Evolutionary conservation across 2,888 invertebrate species (phyloP), one percentile per base, ranked within the genome.

Genomic region (Thalpophila matura): DNA sequence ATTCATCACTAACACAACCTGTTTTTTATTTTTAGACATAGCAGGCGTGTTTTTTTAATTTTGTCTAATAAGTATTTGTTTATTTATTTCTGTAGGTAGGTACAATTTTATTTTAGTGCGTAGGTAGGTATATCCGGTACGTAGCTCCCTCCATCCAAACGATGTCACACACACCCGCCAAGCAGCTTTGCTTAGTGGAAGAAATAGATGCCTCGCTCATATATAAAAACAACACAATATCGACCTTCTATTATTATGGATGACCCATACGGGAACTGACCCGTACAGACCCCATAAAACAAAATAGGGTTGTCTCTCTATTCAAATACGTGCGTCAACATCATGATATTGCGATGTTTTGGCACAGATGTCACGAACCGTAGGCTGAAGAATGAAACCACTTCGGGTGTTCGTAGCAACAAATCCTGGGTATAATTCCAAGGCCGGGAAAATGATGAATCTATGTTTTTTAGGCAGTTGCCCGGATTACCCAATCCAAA

Each of bases 271-370:
- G n/a, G 26, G 10, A 24, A 33, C 54, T 42, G 54, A 47, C 35
- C 46, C 40, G 0, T 1, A 9, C 63, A 63, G 63, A 50, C 56
- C 43, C 24, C 37, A 67, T 76, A 67, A 72, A 74, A 72, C 9
- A 42, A 56, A 67, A 72, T 62, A 49, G 45, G 51, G 37, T 66
- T 24, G 43, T 53, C 31, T 71, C 58, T 12, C 37, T 27, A 67
- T 67, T 66, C 58, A 72, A 77, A 74, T 76, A 16, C 33, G 37
- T 33, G 26, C 20, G 38, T 58, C 40, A 53, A 62, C 49, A 66
- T 47, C 14, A 42, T 38, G 20, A 35, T 54, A 55, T 57, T 29
- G 38, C 29, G 1, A 31, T 56, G 45, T 61, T 66, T 56, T 24
- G 33, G 20, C 31, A 49, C 51, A 77, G 35, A 59, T 73, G 58